Evolutionary conservation across 2,888 invertebrate genomes (phyloP).

Genomic region (Tanypteryx hageni): DNA sequence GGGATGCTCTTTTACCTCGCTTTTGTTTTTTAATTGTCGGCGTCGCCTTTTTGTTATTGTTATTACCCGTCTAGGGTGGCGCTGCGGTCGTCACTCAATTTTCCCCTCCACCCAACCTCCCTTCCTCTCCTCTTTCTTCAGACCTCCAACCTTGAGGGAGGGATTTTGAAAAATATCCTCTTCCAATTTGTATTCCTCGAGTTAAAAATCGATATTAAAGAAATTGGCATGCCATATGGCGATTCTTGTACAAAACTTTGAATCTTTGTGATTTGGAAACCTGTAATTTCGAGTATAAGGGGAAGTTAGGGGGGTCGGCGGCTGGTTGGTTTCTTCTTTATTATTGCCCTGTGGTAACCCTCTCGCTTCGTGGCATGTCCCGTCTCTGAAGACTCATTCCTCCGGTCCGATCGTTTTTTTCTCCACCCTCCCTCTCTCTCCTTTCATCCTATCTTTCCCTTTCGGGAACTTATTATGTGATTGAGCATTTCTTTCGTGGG

Average conservation of each 20-base stretch:
- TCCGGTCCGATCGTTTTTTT: background rate
- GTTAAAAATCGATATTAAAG: conserved; percentile 61
- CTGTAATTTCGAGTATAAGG: conserved; percentile 13
- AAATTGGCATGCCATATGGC: conserved; percentile 53
- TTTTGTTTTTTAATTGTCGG: too few relatives aligned
- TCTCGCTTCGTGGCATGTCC: background rate
- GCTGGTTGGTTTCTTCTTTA: conserved; percentile 48
- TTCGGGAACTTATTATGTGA: background rate
- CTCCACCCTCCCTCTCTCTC: background rate
- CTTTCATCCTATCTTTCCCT: background rate
- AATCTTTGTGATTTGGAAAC: conserved; percentile 23
- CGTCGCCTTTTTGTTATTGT: conserved; percentile 34
- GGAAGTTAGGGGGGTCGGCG: background rate
- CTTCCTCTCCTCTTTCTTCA: background rate
- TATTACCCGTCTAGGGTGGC: background rate
- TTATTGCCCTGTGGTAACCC: conserved; percentile 38
- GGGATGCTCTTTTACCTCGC: too few relatives aligned
- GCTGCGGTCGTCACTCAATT: conserved; percentile 31
- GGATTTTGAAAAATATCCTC: conserved; percentile 14
- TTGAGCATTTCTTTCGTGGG: background rate
- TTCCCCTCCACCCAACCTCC: background rate
- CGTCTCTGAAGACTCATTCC: background rate
- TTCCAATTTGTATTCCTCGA: conserved; percentile 41
- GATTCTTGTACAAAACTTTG: conserved; percentile 33
- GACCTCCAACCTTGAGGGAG: background rate